Evolutionary conservation across 2,888 invertebrate species (phyloP).

Genomic region (Tiliacea citrago): DNA sequence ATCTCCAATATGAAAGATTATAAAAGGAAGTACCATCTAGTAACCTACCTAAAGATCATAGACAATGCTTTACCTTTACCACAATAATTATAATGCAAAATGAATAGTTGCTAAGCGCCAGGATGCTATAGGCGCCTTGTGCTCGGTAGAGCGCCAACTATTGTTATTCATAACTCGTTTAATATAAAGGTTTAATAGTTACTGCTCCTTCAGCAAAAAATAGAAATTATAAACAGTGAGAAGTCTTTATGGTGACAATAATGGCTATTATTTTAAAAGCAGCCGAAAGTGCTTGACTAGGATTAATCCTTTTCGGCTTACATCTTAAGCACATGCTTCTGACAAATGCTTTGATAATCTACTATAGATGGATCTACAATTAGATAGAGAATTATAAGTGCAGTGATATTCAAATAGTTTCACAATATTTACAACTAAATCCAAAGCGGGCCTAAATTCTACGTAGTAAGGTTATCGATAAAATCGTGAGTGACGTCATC

Average conservation of each 20-base stretch:
- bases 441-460: slow-evolving; percentile 41
- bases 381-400: background rate
- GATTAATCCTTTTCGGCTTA: background rate
- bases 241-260: background rate
- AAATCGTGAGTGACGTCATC: slow-evolving; percentile 77
- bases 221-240: background rate
- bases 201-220: background rate
- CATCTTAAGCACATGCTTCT: background rate
- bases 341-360: too few species aligned
- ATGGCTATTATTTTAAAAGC: background rate
- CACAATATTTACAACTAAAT: slow-evolving; percentile 17
- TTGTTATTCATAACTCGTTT: slow-evolving; percentile 39
- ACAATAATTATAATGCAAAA: slow-evolving; percentile 29
- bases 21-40: background rate
- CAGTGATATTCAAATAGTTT: background rate
- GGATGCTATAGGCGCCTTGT: slow-evolving; percentile 27
- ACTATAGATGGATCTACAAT: background rate
- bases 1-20: background rate
- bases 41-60: background rate
- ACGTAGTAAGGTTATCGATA: slow-evolving; percentile 69
- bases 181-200: slow-evolving; percentile 1
- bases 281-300: background rate
- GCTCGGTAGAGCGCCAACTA: slow-evolving; percentile 12
- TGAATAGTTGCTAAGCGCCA: slow-evolving; percentile 44
- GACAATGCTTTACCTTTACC: slow-evolving; percentile 13